phyloP scores from a whole-genome alignment of 2,113 vertebrate genomes.

The Vireo altiloquus region DNA sequence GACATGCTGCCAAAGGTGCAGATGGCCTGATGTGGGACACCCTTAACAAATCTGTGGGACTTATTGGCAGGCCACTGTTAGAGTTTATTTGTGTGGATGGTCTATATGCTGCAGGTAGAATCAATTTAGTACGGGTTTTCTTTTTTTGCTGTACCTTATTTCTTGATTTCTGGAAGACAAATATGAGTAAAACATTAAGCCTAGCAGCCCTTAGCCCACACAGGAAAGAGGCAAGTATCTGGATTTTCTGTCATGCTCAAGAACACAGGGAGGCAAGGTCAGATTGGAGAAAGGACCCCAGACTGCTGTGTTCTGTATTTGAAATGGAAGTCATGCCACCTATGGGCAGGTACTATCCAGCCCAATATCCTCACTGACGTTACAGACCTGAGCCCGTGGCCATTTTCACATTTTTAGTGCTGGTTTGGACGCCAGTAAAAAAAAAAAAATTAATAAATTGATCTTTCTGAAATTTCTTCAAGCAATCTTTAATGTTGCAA shows the following conservation, averaged over 20 bases:
- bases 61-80: neutral
- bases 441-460: neutral
- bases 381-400: neutral
- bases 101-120: neutral
- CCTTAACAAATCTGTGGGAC: neutral
- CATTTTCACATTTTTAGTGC: neutral
- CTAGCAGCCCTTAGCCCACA: neutral
- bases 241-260: neutral
- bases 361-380: neutral
- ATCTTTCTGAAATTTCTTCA: neutral
- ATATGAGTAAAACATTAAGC: neutral
- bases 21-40: neutral
- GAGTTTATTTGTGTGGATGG: neutral
- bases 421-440: neutral
- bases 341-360: neutral
- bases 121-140: accelerated
- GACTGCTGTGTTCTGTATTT: neutral
- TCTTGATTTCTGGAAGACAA: neutral
- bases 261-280: neutral
- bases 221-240: neutral
- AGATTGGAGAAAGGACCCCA: neutral
- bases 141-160: neutral
- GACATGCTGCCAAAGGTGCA: neutral
- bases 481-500: neutral
- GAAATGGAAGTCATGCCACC: slow-evolving; percentile 24